phyloP scores from a whole-genome alignment of 2,113 vertebrate species.

The Equus przewalskii region DNA sequence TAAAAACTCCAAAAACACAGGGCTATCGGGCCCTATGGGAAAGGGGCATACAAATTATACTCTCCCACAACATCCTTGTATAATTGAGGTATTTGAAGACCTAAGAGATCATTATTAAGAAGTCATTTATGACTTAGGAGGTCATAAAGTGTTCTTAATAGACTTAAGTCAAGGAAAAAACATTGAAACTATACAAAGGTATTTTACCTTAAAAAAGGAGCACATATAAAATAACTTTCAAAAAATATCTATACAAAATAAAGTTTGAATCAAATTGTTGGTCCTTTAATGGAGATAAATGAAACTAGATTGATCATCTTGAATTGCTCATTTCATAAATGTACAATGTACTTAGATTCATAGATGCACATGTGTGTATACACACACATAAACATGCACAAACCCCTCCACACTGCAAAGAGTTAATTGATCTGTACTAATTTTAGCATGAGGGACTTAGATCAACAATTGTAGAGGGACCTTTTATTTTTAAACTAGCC shows the following conservation, averaged over 20 bases:
- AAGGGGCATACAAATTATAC: background rate
- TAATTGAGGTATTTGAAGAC: background rate
- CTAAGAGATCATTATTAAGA: background rate
- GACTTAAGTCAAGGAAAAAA: background rate
- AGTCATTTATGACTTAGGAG: background rate
- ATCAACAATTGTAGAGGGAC: background rate
- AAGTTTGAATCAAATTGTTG: background rate
- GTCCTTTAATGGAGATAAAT: background rate
- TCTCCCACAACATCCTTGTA: background rate
- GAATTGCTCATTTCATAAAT: slow-evolving; percentile 24
- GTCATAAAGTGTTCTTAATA: slow-evolving; percentile 8
- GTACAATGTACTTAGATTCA: background rate
- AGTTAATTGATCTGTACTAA: slow-evolving; percentile 15
- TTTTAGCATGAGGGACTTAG: slow-evolving; percentile 30
- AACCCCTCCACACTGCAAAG: background rate
- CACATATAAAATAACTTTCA: slow-evolving; percentile 17
- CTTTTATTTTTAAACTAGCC: background rate
- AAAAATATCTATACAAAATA: slow-evolving; percentile 29
- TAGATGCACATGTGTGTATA: background rate
- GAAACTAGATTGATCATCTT: background rate
- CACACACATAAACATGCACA: background rate
- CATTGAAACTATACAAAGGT: background rate
- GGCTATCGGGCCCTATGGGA: background rate
- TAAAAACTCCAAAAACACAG: background rate
- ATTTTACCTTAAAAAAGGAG: slow-evolving; percentile 2